Evolutionary conservation across 1,140 invertebrate genomes (phyloP).

Genomic region (Pseudobourletiella spinata): DNA sequence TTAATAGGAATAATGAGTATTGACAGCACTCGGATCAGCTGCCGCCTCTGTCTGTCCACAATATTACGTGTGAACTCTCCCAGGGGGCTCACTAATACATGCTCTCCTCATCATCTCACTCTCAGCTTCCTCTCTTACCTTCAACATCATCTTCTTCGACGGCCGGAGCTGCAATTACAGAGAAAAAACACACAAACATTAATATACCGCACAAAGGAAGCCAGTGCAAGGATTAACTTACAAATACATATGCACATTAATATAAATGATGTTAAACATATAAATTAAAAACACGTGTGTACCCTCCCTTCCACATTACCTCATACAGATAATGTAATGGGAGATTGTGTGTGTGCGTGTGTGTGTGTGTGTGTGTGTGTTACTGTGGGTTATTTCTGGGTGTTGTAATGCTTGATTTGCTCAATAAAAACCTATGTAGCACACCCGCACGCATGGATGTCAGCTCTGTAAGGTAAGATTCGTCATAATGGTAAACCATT

Average conservation of each 20-base stretch:
- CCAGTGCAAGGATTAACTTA: background rate
- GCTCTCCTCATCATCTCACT: too few relatives aligned
- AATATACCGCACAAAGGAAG: background rate
- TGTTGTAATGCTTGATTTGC: too few relatives aligned
- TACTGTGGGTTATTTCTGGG: too few relatives aligned
- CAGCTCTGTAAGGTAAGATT: too few relatives aligned
- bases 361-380: too few relatives aligned
- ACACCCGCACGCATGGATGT: too few relatives aligned
- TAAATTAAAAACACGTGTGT: background rate
- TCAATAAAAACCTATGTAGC: too few relatives aligned
- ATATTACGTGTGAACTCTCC: too few relatives aligned
- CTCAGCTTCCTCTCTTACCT: constrained; percentile 13
- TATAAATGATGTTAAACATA: background rate
- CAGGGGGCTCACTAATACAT: too few relatives aligned
- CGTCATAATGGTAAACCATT: too few relatives aligned
- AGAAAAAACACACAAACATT: constrained; percentile 1
- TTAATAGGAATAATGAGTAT: background rate
- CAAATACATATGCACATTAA: background rate
- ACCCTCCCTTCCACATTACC: too few relatives aligned
- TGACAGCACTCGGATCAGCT: constrained; percentile 1
- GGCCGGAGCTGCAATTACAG: constrained; percentile 28
- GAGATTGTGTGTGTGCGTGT: background rate
- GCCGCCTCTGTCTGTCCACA: background rate
- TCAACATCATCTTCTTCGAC: constrained; percentile 29
- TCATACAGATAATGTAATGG: too few relatives aligned